Conservation (phyloP, 2,888 invertebrate species). For the Osmoderma eremita region DNA sequence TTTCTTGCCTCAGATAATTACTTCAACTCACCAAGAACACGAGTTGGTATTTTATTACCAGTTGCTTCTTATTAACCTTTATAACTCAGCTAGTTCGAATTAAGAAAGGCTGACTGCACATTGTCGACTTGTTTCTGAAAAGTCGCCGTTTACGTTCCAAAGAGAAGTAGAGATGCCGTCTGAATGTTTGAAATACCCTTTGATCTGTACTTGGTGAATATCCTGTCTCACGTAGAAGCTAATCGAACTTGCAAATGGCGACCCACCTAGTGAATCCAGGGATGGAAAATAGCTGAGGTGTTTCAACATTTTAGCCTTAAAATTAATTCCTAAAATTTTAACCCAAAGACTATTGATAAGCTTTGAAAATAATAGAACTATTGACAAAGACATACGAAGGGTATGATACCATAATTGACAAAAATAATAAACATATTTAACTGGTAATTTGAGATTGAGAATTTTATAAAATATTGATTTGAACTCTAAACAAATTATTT, state of each 20-base stretch:
- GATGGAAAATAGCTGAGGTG: not conserved
- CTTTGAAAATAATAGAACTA: too few relatives aligned
- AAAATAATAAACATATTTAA: too few relatives aligned
- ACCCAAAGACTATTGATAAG: too few relatives aligned
- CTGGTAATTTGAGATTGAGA: too few relatives aligned
- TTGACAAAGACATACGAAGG: too few relatives aligned
- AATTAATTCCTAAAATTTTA: not conserved
- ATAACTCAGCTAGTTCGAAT: too few relatives aligned
- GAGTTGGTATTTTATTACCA: not conserved
- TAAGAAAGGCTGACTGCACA: too few relatives aligned
- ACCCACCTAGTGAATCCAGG: conserved; percentile 1
- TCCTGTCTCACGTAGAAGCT: conserved; percentile 35
- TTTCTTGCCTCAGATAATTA: too few relatives aligned
- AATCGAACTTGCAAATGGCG: conserved; percentile 48
- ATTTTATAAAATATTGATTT: too few relatives aligned
- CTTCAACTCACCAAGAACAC: too few relatives aligned
- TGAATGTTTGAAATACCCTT: conserved; percentile 36
- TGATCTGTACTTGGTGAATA: conserved; percentile 48
- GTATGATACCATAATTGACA: too few relatives aligned
- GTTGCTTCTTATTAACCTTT: conserved; percentile 24
- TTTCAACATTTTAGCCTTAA: not conserved
- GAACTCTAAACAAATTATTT: too few relatives aligned
- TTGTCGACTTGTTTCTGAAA: not conserved
- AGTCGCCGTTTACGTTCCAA: conserved; percentile 1
- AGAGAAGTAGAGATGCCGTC: not conserved